Conservation (phyloP, 1,140 invertebrate genomes). For the Trichoplusia ni region DNA sequence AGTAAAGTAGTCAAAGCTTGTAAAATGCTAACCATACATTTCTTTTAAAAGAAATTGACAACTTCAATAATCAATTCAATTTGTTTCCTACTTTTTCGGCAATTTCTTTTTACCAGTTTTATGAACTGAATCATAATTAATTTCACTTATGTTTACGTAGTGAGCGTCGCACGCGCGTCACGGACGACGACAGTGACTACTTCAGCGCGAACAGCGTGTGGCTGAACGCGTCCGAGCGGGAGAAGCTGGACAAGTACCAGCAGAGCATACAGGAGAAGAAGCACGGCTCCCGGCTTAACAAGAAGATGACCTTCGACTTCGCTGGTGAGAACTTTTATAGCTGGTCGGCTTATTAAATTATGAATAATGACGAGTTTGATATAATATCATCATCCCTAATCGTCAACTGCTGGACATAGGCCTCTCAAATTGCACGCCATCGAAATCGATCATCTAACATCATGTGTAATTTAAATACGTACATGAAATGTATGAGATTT, state of each 20-base stretch:
- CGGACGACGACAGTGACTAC: slow-evolving; percentile 97
- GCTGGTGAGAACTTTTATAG: slow-evolving; percentile 81
- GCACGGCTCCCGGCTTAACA: slow-evolving; percentile 85
- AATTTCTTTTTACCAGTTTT: slow-evolving; percentile 1
- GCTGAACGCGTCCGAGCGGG: slow-evolving; percentile 87
- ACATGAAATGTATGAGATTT: too few species aligned
- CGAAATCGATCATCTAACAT: too few species aligned
- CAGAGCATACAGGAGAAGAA: slow-evolving; percentile 86
- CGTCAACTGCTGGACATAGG: too few species aligned
- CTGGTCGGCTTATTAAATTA: too few species aligned
- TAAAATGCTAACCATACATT: too few species aligned
- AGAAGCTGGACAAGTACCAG: slow-evolving; percentile 86
- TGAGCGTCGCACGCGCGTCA: slow-evolving; percentile 92
- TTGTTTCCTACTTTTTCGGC: neutral
- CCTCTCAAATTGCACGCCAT: too few species aligned
- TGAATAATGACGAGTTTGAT: too few species aligned
- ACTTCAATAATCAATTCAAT: too few species aligned
- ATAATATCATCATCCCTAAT: too few species aligned
- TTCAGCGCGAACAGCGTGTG: slow-evolving; percentile 92
- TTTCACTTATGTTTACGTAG: slow-evolving; percentile 74
- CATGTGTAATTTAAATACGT: too few species aligned
- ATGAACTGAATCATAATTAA: slow-evolving; percentile 27
- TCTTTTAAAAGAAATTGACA: too few species aligned
- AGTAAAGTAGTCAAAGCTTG: too few species aligned
- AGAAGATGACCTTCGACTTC: slow-evolving; percentile 92